Base-by-base conservation (phyloP, 2,888 invertebrate genomes). In the Lepeophtheirus nordmannii region DNA sequence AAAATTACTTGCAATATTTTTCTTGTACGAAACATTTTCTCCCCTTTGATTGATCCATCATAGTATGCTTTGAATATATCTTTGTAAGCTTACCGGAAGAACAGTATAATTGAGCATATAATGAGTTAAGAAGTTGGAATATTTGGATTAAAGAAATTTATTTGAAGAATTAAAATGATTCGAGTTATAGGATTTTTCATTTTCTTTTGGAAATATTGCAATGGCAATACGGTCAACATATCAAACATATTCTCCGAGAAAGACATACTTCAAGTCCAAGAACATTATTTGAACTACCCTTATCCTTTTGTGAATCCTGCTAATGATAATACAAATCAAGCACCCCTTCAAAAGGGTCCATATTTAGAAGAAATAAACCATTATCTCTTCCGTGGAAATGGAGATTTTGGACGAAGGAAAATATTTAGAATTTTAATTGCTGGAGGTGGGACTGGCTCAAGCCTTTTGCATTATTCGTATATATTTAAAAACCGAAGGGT, bases 381-480 rank as follows among this genome's bases (percentile, higher is more conserved):
- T 46, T 46, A 46, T 17, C 17, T 46, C 53, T 46, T 46, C 17
- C n/a, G 17, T n/a, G 53, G 53, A 14, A 14, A 17, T 5, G 53
- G 53, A 46, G 53, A 46, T 17, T 8, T 46, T 17, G 53, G 53
- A 17, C 53, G 53, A 17, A 41, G 17, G 2, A 46, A 46, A 17
- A 46, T 46, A 14, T 46, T 46, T 46, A 14, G 2, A 46, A 46
- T 46, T n/a, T 17, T 46, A n/a, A 46, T 46, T 17, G 53, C 53
- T 46, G 53, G 53, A 17, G 53, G 53, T n/a, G 53, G 53, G 14
- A 46, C 53, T 14, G 53, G 53, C 53, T 46, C 53, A 46, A 46
- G 53, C 17, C 53, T 46, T n/a, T n/a, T 46, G 14, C 8, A 46
- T 46, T 46, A 46, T 46, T 14, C 53, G 1, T 46, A 46, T 17